These are phyloP conservation scores for Epinotia demarniana DNA, from an alignment of 2,888 invertebrate genomes.

Conservation along the genomic window DNA sequence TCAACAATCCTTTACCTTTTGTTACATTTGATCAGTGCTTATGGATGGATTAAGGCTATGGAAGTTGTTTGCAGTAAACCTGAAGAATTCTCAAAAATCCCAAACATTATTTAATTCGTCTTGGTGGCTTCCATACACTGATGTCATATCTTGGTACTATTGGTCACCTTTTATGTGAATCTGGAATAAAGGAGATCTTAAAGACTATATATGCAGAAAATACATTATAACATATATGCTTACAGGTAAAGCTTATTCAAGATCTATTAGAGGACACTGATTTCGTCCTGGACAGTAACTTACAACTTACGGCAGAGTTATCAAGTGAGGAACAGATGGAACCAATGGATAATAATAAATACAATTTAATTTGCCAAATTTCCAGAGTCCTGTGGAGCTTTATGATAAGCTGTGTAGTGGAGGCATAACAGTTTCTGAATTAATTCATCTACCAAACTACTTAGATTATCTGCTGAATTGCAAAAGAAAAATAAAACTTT, in stretches of 20 bases:
- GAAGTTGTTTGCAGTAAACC: constrained; percentile 13
- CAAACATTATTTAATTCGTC: constrained; percentile 11
- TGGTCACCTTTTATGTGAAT: background rate
- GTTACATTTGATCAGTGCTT: constrained; percentile 14
- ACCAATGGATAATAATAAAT: constrained; percentile 2
- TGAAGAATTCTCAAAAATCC: constrained; percentile 1
- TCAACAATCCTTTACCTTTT: background rate
- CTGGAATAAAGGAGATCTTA: constrained; percentile 2
- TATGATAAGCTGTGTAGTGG: constrained; percentile 10
- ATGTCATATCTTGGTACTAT: constrained; percentile 11
- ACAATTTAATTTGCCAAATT: background rate
- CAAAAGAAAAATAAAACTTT: constrained; percentile 2
- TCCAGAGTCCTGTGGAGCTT: background rate
- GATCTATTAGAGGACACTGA: constrained; percentile 7
- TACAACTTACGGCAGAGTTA: constrained; percentile 1
- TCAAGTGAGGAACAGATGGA: background rate
- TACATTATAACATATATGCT: constrained; percentile 1
- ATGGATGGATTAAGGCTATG: constrained; percentile 10
- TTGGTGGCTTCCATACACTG: constrained; percentile 4
- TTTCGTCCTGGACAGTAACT: background rate
- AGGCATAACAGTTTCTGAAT: constrained; percentile 1
- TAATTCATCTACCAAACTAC: constrained; percentile 6
- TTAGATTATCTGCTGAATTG: constrained; percentile 6
- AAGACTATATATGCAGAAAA: constrained; percentile 9
- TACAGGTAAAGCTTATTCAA: constrained; percentile 7